These are phyloP conservation scores for Enteromius anoplus DNA, from an alignment of 2,797 vertebrate genomes.

Conservation along the genomic window DNA sequence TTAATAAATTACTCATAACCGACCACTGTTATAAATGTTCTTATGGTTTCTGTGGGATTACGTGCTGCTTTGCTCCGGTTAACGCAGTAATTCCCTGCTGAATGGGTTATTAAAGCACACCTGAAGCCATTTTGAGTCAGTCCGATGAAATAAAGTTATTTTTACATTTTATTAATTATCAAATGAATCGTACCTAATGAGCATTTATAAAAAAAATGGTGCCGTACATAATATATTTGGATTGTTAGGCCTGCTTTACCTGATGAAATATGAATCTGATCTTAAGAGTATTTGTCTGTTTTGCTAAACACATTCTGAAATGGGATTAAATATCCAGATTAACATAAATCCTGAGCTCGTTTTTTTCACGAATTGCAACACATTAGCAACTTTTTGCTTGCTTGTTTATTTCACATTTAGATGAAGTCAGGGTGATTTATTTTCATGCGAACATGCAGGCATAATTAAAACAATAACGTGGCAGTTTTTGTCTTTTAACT, in stretches of 20 bases:
- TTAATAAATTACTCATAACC: neutral
- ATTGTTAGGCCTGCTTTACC: neutral
- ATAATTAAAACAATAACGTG: neutral
- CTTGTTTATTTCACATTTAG: neutral
- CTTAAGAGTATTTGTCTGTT: neutral
- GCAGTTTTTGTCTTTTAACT: neutral
- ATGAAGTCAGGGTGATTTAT: neutral
- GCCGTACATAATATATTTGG: neutral
- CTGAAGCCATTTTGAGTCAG: neutral
- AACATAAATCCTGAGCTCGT: neutral
- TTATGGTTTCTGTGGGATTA: neutral
- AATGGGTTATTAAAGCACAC: neutral
- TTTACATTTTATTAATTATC: neutral
- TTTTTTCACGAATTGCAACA: slow-evolving; percentile 16
- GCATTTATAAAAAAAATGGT: too few relatives aligned
- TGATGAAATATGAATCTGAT: neutral
- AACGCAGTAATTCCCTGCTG: neutral
- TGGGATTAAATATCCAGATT: slow-evolving; percentile 2
- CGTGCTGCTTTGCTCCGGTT: neutral
- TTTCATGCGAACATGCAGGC: neutral
- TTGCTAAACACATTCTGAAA: slow-evolving; percentile 4
- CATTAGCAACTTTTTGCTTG: neutral
- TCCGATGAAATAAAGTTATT: neutral
- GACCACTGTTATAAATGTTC: neutral
- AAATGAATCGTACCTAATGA: neutral